Percentiles rank a stretch among this genome's conserved stretches.
Conservation (phyloP, 2,797 vertebrate genomes). For the Neostethus bicornis region DNA sequence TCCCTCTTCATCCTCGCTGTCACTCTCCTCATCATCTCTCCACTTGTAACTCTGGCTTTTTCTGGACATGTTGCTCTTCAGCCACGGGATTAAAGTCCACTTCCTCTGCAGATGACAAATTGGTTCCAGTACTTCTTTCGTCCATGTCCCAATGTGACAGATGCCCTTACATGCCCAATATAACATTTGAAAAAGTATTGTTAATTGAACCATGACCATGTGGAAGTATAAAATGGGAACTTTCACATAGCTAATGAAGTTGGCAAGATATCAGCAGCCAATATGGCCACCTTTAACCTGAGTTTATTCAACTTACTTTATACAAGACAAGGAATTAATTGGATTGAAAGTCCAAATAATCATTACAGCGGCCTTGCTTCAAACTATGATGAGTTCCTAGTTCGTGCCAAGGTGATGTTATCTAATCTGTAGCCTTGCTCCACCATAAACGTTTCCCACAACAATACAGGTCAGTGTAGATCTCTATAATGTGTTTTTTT, state of each 20-base stretch:
- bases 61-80: conserved; percentile 54
- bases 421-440: conserved; percentile 41
- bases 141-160: conserved; percentile 50
- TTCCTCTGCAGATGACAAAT: conserved; percentile 63
- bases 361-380: background rate
- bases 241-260: conserved; percentile 33
- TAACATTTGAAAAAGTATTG: conserved; percentile 59
- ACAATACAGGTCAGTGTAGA: conserved; percentile 23
- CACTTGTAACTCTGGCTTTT: conserved; percentile 46
- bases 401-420: conserved; percentile 20
- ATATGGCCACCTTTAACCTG: background rate
- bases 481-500: background rate
- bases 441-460: conserved; percentile 15
- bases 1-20: conserved; percentile 46
- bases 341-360: background rate
- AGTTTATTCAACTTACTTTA: no score
- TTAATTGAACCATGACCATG: conserved; percentile 60
- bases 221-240: conserved; percentile 36
- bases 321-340: no score
- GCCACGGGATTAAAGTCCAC: conserved; percentile 57
- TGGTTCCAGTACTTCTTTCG: conserved; percentile 55
- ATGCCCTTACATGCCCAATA: conserved; percentile 46
- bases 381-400: background rate
- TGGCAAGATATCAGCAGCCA: conserved; percentile 11
- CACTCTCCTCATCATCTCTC: conserved; percentile 53